phyloP scores from a whole-genome alignment of 2,113 vertebrate genomes.

The Turdus rufiventris region DNA sequence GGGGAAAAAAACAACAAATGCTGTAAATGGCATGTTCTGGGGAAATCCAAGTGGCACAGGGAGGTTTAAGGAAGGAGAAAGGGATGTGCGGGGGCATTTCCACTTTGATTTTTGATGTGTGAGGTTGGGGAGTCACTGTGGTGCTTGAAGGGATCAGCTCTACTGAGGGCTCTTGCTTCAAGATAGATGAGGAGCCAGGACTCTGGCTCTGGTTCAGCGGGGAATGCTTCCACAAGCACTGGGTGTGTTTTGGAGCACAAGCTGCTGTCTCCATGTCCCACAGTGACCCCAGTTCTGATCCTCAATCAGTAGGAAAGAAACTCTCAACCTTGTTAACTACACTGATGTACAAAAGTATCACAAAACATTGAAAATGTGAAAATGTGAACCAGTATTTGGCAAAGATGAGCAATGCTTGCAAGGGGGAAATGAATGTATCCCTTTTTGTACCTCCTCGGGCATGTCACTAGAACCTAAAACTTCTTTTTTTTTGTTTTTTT shows the following conservation, averaged over 20 bases:
- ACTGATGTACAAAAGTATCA: background rate
- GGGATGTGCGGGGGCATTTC: background rate
- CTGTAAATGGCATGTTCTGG: background rate
- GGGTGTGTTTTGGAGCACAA: background rate
- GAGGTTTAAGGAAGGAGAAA: background rate
- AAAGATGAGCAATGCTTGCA: background rate
- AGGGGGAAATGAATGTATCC: background rate
- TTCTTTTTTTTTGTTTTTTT: background rate
- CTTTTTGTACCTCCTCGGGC: fast-evolving
- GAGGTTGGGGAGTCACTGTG: background rate
- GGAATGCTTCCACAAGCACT: background rate
- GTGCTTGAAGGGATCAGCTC: background rate
- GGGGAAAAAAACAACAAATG: background rate
- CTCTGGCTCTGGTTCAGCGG: background rate
- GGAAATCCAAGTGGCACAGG: background rate
- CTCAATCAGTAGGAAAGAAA: background rate
- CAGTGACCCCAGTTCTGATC: background rate
- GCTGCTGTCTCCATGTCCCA: background rate
- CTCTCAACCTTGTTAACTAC: background rate
- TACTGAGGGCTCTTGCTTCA: background rate
- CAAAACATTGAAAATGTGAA: background rate
- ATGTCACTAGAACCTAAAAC: background rate
- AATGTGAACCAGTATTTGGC: background rate
- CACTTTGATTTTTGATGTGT: background rate
- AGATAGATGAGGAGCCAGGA: background rate